These are phyloP conservation scores for Epicauta chinensis DNA, from an alignment of 1,140 invertebrate species.

Conservation along the genomic window DNA sequence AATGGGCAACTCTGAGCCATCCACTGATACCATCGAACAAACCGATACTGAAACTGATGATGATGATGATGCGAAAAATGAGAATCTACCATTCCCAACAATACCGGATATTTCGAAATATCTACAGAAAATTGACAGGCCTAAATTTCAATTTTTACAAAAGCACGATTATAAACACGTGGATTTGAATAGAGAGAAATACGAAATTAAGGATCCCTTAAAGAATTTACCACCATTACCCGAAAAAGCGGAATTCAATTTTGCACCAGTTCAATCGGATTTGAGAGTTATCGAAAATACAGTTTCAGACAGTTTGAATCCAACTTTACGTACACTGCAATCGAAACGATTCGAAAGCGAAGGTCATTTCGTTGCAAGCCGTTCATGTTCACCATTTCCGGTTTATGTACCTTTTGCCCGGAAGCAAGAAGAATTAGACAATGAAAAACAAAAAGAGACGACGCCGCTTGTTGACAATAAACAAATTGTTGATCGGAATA, in stretches of 20 bases:
- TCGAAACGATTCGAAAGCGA: conserved; percentile 39
- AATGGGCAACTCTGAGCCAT: conserved; percentile 6
- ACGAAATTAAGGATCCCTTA: conserved; percentile 23
- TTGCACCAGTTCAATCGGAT: conserved; percentile 24
- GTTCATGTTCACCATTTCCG: conserved; percentile 29
- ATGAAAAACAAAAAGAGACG: conserved; percentile 3
- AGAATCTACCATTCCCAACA: conserved; percentile 19
- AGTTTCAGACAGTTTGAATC: conserved; percentile 13
- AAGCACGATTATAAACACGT: conserved; percentile 19
- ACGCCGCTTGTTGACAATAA: conserved; percentile 3
- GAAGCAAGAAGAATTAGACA: conserved; percentile 8
- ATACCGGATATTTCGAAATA: conserved; percentile 32
- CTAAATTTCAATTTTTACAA: conserved; percentile 23
- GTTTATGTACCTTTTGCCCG: conserved; percentile 33
- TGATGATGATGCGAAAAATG: conserved; percentile 1
- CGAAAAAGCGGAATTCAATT: conserved; percentile 34
- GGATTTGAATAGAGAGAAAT: conserved; percentile 25
- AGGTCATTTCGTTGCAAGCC: conserved; percentile 37
- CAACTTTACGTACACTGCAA: conserved; percentile 29
- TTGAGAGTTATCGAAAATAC: conserved; percentile 25
- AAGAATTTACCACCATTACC: conserved; percentile 11
- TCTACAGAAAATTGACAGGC: conserved; percentile 10
- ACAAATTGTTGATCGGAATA: conserved; percentile 23
- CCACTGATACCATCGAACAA: conserved; percentile 3
- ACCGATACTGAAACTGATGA: conserved; percentile 5